Evolutionary conservation across 1,140 invertebrate genomes (phyloP).

Genomic region (Chrysopa pallens): DNA sequence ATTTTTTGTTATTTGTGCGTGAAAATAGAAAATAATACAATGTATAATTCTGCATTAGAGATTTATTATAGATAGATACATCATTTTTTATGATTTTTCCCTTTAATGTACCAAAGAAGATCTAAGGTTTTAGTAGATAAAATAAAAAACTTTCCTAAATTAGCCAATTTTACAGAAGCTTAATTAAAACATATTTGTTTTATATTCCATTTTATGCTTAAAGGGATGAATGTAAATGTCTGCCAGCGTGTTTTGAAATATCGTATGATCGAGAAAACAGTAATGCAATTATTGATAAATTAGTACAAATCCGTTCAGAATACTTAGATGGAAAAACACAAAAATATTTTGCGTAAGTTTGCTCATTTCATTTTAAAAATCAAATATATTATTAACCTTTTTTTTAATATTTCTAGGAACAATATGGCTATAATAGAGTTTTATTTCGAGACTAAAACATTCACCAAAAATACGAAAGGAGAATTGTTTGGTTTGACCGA

Average conservation of each 20-base stretch:
- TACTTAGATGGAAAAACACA: slow-evolving; percentile 21
- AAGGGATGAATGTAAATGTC: slow-evolving; percentile 33
- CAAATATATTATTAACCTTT: slow-evolving; percentile 2
- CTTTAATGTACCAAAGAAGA: too few species aligned
- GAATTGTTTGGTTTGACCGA: slow-evolving; percentile 57
- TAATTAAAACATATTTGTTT: too few species aligned
- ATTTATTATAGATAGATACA: too few species aligned
- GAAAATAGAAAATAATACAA: too few species aligned
- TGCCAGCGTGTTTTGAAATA: slow-evolving; percentile 47
- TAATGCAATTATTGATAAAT: slow-evolving; percentile 19
- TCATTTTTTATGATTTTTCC: too few species aligned
- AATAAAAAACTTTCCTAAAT: too few species aligned
- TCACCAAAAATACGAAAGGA: slow-evolving; percentile 44
- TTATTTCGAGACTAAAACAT: slow-evolving; percentile 46
- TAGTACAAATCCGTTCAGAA: slow-evolving; percentile 17
- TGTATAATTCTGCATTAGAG: too few species aligned
- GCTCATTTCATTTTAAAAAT: neutral
- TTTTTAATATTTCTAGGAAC: slow-evolving; percentile 26
- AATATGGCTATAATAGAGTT: slow-evolving; percentile 56
- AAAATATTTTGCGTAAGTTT: slow-evolving; percentile 33
- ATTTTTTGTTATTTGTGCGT: too few species aligned
- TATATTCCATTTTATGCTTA: neutral
- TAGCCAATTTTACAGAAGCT: too few species aligned
- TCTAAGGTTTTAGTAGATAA: too few species aligned
- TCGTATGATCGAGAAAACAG: slow-evolving; percentile 37